Percentiles rank a stretch among this genome's conserved stretches.
phyloP scores from a whole-genome alignment of 2,113 vertebrate species.

The Felis chaus region DNA sequence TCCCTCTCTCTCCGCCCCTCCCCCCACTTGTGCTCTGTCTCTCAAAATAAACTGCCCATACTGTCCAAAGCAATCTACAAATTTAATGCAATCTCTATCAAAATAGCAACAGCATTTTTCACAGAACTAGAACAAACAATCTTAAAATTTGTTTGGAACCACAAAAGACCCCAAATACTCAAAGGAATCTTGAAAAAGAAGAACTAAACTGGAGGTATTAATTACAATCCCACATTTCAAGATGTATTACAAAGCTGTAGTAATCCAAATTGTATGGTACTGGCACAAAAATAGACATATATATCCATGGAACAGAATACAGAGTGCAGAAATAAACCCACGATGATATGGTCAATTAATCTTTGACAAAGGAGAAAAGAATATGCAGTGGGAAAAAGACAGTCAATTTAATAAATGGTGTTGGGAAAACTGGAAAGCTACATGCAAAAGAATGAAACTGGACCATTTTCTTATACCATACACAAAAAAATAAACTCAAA shows the following conservation, averaged over 20 bases:
- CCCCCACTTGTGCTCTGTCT: too few relatives aligned
- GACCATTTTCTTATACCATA: background rate
- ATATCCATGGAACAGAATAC: background rate
- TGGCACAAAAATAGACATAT: background rate
- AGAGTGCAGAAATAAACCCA: background rate
- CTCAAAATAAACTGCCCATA: too few relatives aligned
- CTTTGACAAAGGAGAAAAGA: background rate
- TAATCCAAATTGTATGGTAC: background rate
- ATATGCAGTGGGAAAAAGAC: background rate
- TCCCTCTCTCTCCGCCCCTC: too few relatives aligned
- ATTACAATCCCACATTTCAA: background rate
- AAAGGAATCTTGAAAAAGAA: background rate
- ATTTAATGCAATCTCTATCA: too few relatives aligned
- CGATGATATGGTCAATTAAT: background rate
- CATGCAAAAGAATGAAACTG: background rate
- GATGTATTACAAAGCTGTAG: background rate
- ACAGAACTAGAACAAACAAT: too few relatives aligned
- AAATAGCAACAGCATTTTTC: too few relatives aligned
- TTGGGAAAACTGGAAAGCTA: background rate
- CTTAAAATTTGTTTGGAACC: background rate
- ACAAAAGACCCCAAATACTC: background rate
- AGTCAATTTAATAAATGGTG: background rate
- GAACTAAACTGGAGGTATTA: background rate
- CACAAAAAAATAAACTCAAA: background rate
- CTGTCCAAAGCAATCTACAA: too few relatives aligned